Percentiles rank a stretch among this genome's conserved stretches.
Evolutionary conservation across 2,113 vertebrate genomes (phyloP).

Genomic region (Pelmatolapia mariae): DNA sequence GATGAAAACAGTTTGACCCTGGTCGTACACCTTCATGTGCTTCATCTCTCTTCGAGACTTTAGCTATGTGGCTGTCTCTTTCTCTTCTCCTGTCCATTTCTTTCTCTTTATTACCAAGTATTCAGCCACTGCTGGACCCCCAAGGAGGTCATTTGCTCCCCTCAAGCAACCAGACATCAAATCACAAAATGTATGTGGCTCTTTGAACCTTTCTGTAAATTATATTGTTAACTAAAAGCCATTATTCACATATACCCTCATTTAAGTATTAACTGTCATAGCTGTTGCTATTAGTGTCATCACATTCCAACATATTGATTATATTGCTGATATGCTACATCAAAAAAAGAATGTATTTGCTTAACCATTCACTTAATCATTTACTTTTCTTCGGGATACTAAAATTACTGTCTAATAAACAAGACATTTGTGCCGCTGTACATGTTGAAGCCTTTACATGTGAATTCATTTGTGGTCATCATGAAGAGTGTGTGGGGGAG

Average conservation of each 20-base stretch:
- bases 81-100: not conserved
- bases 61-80: not conserved
- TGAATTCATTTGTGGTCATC: not conserved
- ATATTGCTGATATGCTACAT: not conserved
- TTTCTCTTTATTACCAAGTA: not conserved
- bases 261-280: not conserved
- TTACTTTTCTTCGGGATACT: not conserved
- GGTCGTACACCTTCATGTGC: not conserved
- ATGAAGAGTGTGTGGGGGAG: not conserved
- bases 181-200: not conserved
- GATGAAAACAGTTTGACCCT: conserved; percentile 40
- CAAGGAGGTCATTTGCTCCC: not conserved
- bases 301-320: not conserved
- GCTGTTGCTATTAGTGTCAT: not conserved
- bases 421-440: not conserved
- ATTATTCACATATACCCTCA: not conserved
- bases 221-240: not conserved
- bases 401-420: not conserved
- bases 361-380: not conserved
- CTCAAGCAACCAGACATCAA: not conserved
- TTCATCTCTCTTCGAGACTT: not conserved
- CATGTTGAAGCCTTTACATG: not conserved
- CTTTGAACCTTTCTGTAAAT: not conserved
- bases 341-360: not conserved
- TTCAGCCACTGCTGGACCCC: not conserved